phyloP scores from a whole-genome alignment of 2,113 vertebrate genomes.

The Rhodinocichla rosea region DNA sequence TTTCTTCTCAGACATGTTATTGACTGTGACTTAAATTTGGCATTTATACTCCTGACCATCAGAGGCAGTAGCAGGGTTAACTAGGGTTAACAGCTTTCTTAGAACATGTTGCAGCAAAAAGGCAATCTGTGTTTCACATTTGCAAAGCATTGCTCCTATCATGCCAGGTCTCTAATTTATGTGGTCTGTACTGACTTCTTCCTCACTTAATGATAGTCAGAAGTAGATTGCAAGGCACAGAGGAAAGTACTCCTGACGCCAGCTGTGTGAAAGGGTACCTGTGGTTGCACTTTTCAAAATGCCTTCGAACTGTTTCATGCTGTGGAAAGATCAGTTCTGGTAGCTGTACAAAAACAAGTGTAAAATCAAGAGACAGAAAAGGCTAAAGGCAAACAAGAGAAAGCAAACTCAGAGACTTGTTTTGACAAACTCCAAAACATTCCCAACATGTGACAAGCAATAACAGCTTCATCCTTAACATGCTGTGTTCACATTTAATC shows the following conservation, averaged over 20 bases:
- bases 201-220: neutral
- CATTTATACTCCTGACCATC: neutral
- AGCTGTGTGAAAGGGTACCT: neutral
- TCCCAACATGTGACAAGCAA: rapidly evolving
- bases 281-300: neutral
- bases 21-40: neutral
- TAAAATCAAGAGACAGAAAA: neutral
- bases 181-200: neutral
- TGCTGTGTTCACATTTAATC: neutral
- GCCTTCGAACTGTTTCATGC: neutral
- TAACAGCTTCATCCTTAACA: neutral
- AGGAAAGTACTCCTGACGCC: neutral
- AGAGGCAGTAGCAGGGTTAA: neutral
- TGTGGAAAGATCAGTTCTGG: neutral
- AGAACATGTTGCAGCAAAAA: neutral
- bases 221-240: neutral
- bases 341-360: neutral
- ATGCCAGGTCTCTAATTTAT: neutral
- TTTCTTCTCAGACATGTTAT: neutral
- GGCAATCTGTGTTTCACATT: neutral
- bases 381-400: neutral
- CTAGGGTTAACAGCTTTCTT: neutral
- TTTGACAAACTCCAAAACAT: neutral
- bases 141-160: neutral
- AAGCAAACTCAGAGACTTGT: neutral